These are phyloP conservation scores for Lapara coniferarum DNA, from an alignment of 2,888 invertebrate genomes.

Conservation along the genomic window DNA sequence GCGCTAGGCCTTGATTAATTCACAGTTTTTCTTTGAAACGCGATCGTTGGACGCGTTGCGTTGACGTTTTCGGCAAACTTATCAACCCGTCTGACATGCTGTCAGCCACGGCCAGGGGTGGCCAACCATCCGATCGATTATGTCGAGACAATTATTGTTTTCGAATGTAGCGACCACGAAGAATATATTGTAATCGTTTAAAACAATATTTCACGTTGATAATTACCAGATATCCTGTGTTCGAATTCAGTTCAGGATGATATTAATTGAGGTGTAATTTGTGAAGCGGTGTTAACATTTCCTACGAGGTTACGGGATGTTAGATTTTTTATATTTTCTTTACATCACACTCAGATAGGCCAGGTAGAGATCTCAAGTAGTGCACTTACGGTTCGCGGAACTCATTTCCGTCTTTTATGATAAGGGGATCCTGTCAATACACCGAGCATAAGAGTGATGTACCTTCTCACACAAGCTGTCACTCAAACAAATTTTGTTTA, in stretches of 20 bases:
- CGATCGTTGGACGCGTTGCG: conserved; percentile 61
- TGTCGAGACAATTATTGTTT: conserved; percentile 29
- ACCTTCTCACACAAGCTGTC: no score
- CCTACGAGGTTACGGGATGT: background rate
- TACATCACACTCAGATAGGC: no score
- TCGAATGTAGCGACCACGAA: conserved; percentile 18
- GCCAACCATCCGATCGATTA: conserved; percentile 44
- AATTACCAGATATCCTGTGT: background rate
- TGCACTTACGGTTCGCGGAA: no score
- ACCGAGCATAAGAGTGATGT: no score
- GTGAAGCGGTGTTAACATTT: background rate
- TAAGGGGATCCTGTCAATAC: no score
- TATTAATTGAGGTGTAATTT: no score
- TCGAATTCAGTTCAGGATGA: background rate
- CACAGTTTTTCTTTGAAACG: conserved; percentile 77
- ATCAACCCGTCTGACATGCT: conserved; percentile 61
- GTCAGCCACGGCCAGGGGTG: conserved; percentile 46
- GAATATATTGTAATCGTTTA: background rate
- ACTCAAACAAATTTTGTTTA: background rate
- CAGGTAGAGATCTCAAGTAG: no score
- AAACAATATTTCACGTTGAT: background rate
- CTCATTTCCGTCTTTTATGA: no score
- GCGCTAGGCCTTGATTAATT: conserved; percentile 75
- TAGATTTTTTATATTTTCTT: no score
- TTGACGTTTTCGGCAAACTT: conserved; percentile 70